These are phyloP conservation scores for Crypturellus tataupa DNA, from an alignment of 2,797 vertebrate genomes.

Conservation along the genomic window DNA sequence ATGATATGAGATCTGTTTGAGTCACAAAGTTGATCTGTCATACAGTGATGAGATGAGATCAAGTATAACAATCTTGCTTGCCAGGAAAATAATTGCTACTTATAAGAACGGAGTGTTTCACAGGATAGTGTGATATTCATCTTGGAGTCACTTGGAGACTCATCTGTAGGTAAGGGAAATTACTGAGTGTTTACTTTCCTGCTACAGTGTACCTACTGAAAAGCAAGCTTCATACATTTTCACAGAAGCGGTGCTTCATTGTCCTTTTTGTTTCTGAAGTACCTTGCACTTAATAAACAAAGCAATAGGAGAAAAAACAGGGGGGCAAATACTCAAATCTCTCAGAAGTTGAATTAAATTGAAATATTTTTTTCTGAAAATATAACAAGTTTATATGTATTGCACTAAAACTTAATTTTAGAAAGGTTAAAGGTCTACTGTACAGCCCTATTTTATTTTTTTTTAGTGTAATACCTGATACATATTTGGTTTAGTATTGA, in stretches of 20 bases:
- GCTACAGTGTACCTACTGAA: not conserved
- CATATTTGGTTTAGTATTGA: not conserved
- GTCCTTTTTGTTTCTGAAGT: not conserved
- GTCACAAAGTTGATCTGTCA: not conserved
- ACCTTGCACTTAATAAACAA: not conserved
- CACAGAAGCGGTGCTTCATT: not conserved
- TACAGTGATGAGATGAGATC: not conserved
- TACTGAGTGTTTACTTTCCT: not conserved
- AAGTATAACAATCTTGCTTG: not conserved
- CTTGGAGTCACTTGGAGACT: not conserved
- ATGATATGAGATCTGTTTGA: not conserved
- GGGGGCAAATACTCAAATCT: not conserved
- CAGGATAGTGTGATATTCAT: not conserved
- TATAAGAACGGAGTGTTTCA: not conserved
- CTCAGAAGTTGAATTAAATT: not conserved
- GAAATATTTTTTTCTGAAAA: not conserved
- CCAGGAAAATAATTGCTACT: not conserved
- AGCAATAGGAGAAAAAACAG: not conserved
- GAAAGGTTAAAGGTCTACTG: not conserved
- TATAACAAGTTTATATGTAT: not conserved
- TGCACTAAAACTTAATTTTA: not conserved
- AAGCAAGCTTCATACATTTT: not conserved
- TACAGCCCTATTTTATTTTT: not conserved
- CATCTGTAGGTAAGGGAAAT: not conserved
- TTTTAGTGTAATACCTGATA: not conserved